phyloP scores from a whole-genome alignment of 2,113 vertebrate genomes.

The Ploceus nigricollis region DNA sequence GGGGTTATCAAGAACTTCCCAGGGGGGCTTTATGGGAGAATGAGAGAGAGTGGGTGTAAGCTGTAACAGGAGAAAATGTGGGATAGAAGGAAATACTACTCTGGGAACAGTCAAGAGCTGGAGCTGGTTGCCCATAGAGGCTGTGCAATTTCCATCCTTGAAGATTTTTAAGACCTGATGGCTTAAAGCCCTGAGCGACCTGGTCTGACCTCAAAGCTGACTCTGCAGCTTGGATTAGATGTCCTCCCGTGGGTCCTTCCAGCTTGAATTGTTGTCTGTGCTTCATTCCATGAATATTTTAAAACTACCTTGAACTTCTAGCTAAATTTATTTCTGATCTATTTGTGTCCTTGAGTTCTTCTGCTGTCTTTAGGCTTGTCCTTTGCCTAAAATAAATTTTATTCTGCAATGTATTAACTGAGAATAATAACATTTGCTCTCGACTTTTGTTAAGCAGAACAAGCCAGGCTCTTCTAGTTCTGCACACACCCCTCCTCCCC shows the following conservation, averaged over 20 bases:
- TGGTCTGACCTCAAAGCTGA: not conserved
- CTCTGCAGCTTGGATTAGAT: not conserved
- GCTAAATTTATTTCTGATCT: not conserved
- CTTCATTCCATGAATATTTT: slow-evolving; percentile 16
- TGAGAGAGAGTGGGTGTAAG: not conserved
- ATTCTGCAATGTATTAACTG: not conserved
- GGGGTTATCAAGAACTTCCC: not conserved
- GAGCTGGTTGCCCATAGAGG: not conserved
- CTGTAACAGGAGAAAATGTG: not conserved
- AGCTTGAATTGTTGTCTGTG: not conserved
- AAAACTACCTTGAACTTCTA: not conserved
- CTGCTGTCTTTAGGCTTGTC: not conserved
- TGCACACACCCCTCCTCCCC: not conserved
- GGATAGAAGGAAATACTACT: not conserved
- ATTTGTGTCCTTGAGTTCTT: not conserved
- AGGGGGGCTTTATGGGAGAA: not conserved
- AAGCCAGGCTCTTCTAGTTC: not conserved
- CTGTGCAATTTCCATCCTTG: not conserved
- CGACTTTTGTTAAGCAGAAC: not conserved
- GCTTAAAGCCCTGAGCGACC: not conserved
- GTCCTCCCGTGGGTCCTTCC: not conserved
- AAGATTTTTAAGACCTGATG: not conserved
- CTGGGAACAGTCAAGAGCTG: not conserved
- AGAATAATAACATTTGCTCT: not conserved
- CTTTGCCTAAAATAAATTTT: not conserved